Evolutionary conservation across 1,140 invertebrate species (phyloP).

Genomic region (Kradibia gibbosae): DNA sequence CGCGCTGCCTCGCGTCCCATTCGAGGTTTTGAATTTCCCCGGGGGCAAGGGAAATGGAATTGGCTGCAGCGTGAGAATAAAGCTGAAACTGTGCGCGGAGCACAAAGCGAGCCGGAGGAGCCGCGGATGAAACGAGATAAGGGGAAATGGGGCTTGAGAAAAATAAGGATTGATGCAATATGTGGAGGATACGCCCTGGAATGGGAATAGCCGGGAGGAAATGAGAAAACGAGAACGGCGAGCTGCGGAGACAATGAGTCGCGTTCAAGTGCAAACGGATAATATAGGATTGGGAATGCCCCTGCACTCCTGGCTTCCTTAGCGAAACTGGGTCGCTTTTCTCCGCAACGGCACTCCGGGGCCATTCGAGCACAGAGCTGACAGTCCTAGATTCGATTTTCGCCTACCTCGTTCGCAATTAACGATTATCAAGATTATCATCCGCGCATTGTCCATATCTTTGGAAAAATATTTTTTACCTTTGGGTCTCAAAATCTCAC

Average conservation of each 20-base stretch:
- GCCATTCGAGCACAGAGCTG: no score
- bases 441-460: no score
- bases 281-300: no score
- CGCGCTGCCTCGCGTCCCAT: slow-evolving; percentile 46
- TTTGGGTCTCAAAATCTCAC: no score
- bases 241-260: neutral
- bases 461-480: no score
- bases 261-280: neutral
- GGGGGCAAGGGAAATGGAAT: slow-evolving; percentile 26
- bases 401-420: no score
- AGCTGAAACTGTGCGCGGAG: slow-evolving; percentile 1
- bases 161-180: slow-evolving; percentile 29
- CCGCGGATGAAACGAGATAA: slow-evolving; percentile 22
- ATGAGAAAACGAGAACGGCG: neutral
- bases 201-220: neutral
- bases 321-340: no score
- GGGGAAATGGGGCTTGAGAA: slow-evolving; percentile 20
- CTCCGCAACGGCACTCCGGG: no score
- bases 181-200: slow-evolving; percentile 4
- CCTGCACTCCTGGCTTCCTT: no score
- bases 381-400: no score
- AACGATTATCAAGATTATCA: no score
- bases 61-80: neutral
- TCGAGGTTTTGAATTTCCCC: slow-evolving; percentile 63
- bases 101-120: neutral